These are phyloP conservation scores for Grus americana DNA, from an alignment of 2,113 vertebrate genomes.

Conservation along the genomic window DNA sequence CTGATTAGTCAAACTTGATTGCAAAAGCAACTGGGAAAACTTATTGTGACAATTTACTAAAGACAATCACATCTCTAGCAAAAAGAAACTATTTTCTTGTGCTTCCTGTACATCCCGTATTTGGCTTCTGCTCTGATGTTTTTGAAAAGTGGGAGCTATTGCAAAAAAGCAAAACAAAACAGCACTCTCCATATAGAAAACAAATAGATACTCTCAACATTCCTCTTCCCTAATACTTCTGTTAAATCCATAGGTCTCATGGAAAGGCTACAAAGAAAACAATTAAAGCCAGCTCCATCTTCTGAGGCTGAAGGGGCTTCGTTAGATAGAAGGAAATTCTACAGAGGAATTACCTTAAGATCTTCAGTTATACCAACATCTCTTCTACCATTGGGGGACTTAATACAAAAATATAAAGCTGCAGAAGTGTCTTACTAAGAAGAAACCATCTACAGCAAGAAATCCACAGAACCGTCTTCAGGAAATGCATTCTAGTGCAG, in stretches of 20 bases:
- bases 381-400: not conserved
- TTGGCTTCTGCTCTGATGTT: not conserved
- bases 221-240: not conserved
- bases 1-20: not conserved
- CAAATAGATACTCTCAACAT: not conserved
- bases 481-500: not conserved
- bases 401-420: not conserved
- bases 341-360: not conserved
- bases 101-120: not conserved
- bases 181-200: not conserved
- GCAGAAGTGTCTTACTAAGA: not conserved
- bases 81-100: not conserved
- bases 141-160: not conserved
- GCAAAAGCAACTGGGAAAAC: not conserved
- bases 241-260: not conserved
- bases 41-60: not conserved
- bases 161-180: not conserved
- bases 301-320: not conserved
- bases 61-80: not conserved
- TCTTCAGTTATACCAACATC: not conserved
- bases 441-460: not conserved
- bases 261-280: not conserved
- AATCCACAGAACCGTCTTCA: not conserved
- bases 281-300: not conserved
- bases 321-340: not conserved